These are phyloP conservation scores for Junonia oenone DNA, from an alignment of 2,888 invertebrate genomes.

Conservation along the genomic window DNA sequence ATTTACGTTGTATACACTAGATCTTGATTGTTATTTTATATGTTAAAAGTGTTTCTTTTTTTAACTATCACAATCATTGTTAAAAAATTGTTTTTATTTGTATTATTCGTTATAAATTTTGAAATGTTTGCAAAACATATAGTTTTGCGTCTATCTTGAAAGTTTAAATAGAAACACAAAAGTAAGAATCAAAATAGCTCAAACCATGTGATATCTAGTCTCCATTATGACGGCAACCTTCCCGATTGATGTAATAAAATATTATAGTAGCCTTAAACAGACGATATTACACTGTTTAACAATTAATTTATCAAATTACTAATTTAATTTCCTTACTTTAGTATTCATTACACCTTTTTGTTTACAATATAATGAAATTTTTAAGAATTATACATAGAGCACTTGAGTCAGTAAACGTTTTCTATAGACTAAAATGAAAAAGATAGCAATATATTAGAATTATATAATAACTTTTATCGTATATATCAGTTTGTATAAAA, in stretches of 20 bases:
- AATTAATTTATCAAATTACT: constrained; percentile 1
- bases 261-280: constrained; percentile 22
- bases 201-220: constrained; percentile 79
- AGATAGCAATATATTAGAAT: constrained; percentile 79
- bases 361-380: constrained; percentile 23
- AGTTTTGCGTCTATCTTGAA: background rate
- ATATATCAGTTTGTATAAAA: constrained; percentile 76
- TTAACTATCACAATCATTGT: background rate
- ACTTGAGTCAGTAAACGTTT: constrained; percentile 60
- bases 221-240: constrained; percentile 51
- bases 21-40: background rate
- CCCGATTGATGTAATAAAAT: constrained; percentile 33
- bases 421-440: constrained; percentile 78
- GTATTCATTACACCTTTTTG: constrained; percentile 6
- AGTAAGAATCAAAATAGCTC: constrained; percentile 44
- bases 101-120: background rate
- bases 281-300: constrained; percentile 20
- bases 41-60: background rate
- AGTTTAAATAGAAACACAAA: constrained; percentile 18
- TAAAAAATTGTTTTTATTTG: background rate
- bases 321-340: constrained; percentile 12
- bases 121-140: background rate
- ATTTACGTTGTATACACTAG: background rate
- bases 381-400: constrained; percentile 38
- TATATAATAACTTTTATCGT: constrained; percentile 69